Evolutionary conservation across 2,888 invertebrate genomes (phyloP).

Genomic region (Drosophila peninsularis): DNA sequence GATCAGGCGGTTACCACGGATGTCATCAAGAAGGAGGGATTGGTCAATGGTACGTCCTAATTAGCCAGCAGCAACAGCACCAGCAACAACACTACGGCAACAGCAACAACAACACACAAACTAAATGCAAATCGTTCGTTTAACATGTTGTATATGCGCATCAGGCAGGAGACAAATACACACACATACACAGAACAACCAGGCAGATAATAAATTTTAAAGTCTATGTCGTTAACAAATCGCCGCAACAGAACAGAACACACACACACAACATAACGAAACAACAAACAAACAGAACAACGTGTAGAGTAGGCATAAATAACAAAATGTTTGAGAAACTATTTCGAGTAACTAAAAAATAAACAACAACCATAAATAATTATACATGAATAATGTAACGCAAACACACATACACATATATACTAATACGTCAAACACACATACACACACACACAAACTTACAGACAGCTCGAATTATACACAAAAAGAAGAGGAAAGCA

Average conservation of each 20-base stretch:
- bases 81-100: conserved; percentile 22
- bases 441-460: conserved; percentile 14
- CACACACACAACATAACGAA: conserved; percentile 32
- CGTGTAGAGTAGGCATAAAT: conserved; percentile 54
- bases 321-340: conserved; percentile 66
- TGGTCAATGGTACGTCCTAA: conserved; percentile 85
- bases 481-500: conserved; percentile 58
- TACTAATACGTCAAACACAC: conserved; percentile 29
- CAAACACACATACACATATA: conserved; percentile 43
- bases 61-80: conserved; percentile 19
- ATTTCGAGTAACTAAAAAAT: conserved; percentile 61
- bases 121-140: conserved; percentile 56
- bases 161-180: conserved; percentile 21
- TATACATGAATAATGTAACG: conserved; percentile 72
- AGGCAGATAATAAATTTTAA: conserved; percentile 58
- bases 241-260: conserved; percentile 42
- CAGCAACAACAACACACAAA: conserved; percentile 29
- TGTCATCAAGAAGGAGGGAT: conserved; percentile 82
- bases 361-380: conserved; percentile 34
- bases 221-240: conserved; percentile 55
- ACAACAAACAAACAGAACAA: conserved; percentile 38
- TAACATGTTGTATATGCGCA: conserved; percentile 52
- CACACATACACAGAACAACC: conserved; percentile 21
- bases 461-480: conserved; percentile 69
- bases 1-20: conserved; percentile 75